Base-by-base conservation (phyloP, 2,113 vertebrate genomes). In the Megaceryle maxima region DNA sequence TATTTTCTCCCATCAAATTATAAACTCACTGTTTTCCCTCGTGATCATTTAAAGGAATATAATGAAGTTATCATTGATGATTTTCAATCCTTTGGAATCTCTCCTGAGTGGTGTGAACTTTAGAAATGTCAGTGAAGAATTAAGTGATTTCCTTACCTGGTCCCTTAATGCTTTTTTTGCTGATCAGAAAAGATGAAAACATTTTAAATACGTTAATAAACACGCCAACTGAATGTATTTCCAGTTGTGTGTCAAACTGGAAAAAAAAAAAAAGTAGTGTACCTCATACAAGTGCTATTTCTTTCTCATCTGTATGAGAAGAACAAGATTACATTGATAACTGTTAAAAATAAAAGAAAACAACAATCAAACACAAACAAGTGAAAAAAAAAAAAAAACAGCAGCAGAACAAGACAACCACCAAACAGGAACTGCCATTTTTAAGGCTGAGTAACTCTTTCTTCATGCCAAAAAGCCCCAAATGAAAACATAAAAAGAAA, bases 121-220 rank as follows among this genome's bases (percentile, higher is more conserved):
- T 95, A 57, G 88, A 97, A 95, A 83, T 64, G 74, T 82, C 86
- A 89, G 83, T 37, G 50, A 96, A 94, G 64, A 66, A 84, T 57
- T 79, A 90, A 93, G 48, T 90, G 22, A 92, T 92, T 90, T 91
- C 18, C 15, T 67, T 13, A 5, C 24, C 69, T 74, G 2, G 3
- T 73, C 68, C 51, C 63, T 60, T 73, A 90, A 26, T n/a, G 51
- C 3, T 37, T 77, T 92, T 91, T 90, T 66, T 83, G 28, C 57
- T 69, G 33, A 91, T 75, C 19, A 24, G 63, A 79, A 90, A 78
- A 46, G 37, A 44, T 17, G 6, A 16, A 66, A 92, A 68, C 11
- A 82, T 73, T 83, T 80, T 78, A 86, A 67, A 43, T 53, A n/a
- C 31, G 70, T 84, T 94, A 87, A 68, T 57, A 88, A 67, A 55